Percentiles rank a stretch among this genome's conserved stretches.
Conservation (phyloP, 2,888 invertebrate species). For the Luffia ferchaultella region DNA sequence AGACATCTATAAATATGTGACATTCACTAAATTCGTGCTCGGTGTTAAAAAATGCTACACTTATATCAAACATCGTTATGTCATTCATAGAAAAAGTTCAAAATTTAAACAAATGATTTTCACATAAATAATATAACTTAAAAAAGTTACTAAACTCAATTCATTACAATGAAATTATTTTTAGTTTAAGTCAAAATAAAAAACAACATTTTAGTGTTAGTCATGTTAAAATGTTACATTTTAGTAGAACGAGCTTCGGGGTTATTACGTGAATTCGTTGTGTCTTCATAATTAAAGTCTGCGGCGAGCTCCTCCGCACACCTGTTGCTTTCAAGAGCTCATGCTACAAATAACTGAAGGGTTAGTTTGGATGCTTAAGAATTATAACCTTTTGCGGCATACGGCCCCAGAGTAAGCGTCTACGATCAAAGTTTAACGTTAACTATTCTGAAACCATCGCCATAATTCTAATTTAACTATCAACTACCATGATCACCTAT, state of each 20-base stretch:
- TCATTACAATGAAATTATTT: too few relatives aligned
- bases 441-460: neutral
- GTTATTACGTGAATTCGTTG: constrained; percentile 2
- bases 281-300: constrained; percentile 43
- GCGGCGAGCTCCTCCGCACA: constrained; percentile 43
- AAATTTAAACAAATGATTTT: neutral
- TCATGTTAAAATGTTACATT: neutral
- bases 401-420: neutral
- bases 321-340: constrained; percentile 53
- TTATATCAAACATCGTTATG: neutral
- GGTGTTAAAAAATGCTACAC: too few relatives aligned
- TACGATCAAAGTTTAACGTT: neutral
- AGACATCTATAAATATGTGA: too few relatives aligned
- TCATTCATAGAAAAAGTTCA: neutral
- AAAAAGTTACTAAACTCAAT: too few relatives aligned
- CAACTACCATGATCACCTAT: neutral
- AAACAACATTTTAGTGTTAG: neutral
- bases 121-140: too few relatives aligned
- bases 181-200: neutral
- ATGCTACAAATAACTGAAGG: neutral
- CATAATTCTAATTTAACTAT: neutral
- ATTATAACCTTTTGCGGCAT: neutral
- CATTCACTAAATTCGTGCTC: too few relatives aligned
- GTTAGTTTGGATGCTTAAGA: neutral
- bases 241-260: neutral